Evolutionary conservation across 2,888 invertebrate species (phyloP).

Genomic region (Agonopterix alstromeriana): DNA sequence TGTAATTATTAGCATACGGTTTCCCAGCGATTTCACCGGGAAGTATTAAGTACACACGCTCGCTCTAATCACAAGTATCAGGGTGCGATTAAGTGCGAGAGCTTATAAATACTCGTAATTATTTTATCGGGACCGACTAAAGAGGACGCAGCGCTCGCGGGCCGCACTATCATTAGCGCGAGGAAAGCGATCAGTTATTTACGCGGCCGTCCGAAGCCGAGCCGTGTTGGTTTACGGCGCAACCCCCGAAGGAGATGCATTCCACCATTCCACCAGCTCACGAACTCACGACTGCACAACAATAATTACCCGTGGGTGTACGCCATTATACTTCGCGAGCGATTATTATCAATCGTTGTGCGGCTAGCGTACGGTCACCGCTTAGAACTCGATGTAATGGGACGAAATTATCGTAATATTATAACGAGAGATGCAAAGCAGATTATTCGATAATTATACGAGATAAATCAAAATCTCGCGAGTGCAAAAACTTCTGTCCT

Average conservation of each 20-base stretch:
- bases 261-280: slow-evolving; percentile 70
- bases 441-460: slow-evolving; percentile 73
- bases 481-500: slow-evolving; percentile 36
- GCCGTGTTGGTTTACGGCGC: slow-evolving; percentile 72
- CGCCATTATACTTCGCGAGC: slow-evolving; percentile 76
- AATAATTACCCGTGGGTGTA: slow-evolving; percentile 78
- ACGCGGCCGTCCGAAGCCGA: slow-evolving; percentile 39
- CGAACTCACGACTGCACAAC: slow-evolving; percentile 76
- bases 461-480: slow-evolving; percentile 70
- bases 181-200: slow-evolving; percentile 72
- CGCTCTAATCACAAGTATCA: slow-evolving; percentile 45
- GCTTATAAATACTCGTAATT: slow-evolving; percentile 70
- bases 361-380: slow-evolving; percentile 69
- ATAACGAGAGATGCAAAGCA: slow-evolving; percentile 75
- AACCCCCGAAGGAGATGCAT: slow-evolving; percentile 78
- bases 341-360: slow-evolving; percentile 75
- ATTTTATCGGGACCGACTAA: slow-evolving; percentile 67
- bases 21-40: slow-evolving; percentile 50
- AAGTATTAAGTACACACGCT: slow-evolving; percentile 45
- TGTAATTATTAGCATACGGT: slow-evolving; percentile 41
- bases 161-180: slow-evolving; percentile 72
- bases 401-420: slow-evolving; percentile 73
- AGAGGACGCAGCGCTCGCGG: slow-evolving; percentile 56
- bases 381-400: slow-evolving; percentile 70
- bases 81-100: slow-evolving; percentile 57